Conservation (phyloP, 2,888 invertebrate genomes). For the Xestia rhomboidea region DNA sequence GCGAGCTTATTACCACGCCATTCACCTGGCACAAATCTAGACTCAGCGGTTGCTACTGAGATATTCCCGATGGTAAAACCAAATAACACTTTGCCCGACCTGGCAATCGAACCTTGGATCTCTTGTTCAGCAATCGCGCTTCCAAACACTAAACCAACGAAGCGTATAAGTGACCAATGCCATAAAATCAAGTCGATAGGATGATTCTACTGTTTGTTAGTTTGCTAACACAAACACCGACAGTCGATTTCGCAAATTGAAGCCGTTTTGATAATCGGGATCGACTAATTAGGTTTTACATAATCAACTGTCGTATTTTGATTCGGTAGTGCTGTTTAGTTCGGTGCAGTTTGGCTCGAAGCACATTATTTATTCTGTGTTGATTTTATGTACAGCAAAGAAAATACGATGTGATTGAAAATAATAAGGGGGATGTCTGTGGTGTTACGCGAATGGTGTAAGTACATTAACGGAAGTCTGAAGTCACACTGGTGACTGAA, state of each 20-base stretch:
- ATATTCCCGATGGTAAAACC: background rate
- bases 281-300: conserved; percentile 39
- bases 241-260: conserved; percentile 51
- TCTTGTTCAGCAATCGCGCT: background rate
- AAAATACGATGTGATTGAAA: too few species aligned
- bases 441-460: too few species aligned
- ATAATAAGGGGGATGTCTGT: too few species aligned
- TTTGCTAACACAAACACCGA: conserved; percentile 34
- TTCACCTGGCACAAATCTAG: background rate
- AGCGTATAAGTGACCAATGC: conserved; percentile 20
- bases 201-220: conserved; percentile 30
- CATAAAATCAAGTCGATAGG: conserved; percentile 47
- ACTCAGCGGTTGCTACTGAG: background rate
- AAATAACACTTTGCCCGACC: background rate
- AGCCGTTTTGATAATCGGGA: conserved; percentile 24
- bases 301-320: conserved; percentile 18
- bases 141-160: background rate
- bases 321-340: conserved; percentile 7
- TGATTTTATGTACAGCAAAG: too few species aligned
- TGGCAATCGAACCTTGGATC: background rate
- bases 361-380: too few species aligned
- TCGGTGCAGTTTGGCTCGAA: background rate
- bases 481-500: too few species aligned
- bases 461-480: too few species aligned
- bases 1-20: background rate